Evolutionary conservation across 2,797 vertebrate species (phyloP).

Genomic region (Paguma larvata): DNA sequence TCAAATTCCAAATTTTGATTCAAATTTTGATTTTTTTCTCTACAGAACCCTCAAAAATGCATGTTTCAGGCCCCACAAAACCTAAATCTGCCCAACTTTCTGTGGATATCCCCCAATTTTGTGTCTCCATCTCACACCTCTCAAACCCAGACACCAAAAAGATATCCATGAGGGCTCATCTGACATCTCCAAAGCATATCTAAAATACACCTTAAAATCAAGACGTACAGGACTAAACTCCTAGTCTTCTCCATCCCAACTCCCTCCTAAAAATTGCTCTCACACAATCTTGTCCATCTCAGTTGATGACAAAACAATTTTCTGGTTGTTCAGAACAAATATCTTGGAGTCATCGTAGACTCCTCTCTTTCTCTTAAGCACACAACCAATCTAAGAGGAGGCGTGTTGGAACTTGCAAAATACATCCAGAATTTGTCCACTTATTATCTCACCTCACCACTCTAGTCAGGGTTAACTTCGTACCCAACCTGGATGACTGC

Average conservation of each 20-base stretch:
- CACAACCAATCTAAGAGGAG: neutral
- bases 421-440: neutral
- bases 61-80: neutral
- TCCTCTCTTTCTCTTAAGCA: neutral
- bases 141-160: neutral
- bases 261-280: neutral
- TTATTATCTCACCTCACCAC: neutral
- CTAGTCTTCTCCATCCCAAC: neutral
- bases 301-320: neutral
- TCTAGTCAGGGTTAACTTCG: neutral
- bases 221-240: neutral
- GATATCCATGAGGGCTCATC: neutral
- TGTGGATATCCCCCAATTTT: neutral
- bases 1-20: neutral
- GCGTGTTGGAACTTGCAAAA: neutral
- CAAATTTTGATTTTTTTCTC: neutral
- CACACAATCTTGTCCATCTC: neutral
- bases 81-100: neutral
- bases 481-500: neutral
- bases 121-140: neutral
- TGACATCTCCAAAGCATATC: neutral
- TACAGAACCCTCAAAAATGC: neutral
- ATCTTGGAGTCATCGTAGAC: neutral
- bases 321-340: neutral
- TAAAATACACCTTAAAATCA: neutral